Conservation (phyloP, 2,797 vertebrate genomes). For the Epinephelus coioides region DNA sequence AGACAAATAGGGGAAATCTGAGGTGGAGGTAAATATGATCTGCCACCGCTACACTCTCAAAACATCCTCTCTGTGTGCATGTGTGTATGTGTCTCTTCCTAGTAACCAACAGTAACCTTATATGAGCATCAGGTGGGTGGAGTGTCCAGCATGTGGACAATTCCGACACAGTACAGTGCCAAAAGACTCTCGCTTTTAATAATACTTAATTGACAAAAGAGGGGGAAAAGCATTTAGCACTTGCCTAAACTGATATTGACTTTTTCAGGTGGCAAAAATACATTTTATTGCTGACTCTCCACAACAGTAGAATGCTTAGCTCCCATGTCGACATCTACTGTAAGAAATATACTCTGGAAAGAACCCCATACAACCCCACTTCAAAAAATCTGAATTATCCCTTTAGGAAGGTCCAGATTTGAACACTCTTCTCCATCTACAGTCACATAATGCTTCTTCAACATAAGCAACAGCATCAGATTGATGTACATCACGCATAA, state of each 20-base stretch:
- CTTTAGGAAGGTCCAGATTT: not conserved
- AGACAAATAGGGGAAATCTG: conserved; percentile 53
- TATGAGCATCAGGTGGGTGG: not conserved
- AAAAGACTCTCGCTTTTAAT: not conserved
- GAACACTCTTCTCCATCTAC: not conserved
- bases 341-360: too few species aligned
- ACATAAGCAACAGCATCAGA: not conserved
- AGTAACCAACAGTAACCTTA: conserved; percentile 2
- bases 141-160: too few species aligned
- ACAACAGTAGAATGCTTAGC: too few species aligned
- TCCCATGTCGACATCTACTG: too few species aligned
- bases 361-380: too few species aligned
- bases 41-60: not conserved
- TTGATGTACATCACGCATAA: not conserved
- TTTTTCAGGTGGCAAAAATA: too few species aligned
- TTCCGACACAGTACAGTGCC: not conserved
- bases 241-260: too few species aligned
- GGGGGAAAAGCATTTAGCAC: too few species aligned
- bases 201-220: not conserved
- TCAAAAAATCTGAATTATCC: too few species aligned
- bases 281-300: too few species aligned
- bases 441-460: not conserved
- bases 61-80: not conserved
- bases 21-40: conserved; percentile 44
- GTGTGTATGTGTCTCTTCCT: conserved; percentile 1